Conservation (phyloP, 1,140 invertebrate genomes). For the Dinoponera quadriceps region DNA sequence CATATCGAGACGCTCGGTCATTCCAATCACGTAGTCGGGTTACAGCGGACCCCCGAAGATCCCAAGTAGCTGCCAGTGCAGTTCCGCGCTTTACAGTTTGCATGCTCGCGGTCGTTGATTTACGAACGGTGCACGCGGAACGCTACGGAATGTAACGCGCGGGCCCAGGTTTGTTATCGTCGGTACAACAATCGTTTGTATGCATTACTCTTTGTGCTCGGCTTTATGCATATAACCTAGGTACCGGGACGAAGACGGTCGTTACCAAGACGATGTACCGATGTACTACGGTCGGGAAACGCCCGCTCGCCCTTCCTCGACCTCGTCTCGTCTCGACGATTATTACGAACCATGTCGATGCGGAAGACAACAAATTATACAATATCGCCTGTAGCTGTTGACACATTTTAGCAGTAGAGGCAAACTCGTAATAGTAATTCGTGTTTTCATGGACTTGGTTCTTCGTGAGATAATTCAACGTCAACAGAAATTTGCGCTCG, state of each 20-base stretch:
- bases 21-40: constrained; percentile 57
- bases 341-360: constrained; percentile 8
- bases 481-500: no score
- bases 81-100: constrained; percentile 47
- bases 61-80: constrained; percentile 40
- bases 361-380: constrained; percentile 10
- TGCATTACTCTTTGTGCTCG: constrained; percentile 56
- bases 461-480: no score
- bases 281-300: background rate
- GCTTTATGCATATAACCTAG: constrained; percentile 56
- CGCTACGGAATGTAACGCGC: constrained; percentile 28
- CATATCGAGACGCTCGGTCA: constrained; percentile 47
- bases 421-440: no score
- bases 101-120: constrained; percentile 47
- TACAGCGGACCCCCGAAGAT: constrained; percentile 33
- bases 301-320: background rate
- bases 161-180: constrained; percentile 45
- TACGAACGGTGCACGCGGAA: constrained; percentile 29
- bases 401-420: background rate
- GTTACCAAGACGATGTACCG: constrained; percentile 49
- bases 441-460: no score
- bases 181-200: constrained; percentile 57
- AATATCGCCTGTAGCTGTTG: background rate
- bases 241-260: constrained; percentile 21
- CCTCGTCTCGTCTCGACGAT: background rate